These are phyloP conservation scores for Craterocephalus amniculus DNA, from an alignment of 2,797 vertebrate genomes.

Conservation along the genomic window DNA sequence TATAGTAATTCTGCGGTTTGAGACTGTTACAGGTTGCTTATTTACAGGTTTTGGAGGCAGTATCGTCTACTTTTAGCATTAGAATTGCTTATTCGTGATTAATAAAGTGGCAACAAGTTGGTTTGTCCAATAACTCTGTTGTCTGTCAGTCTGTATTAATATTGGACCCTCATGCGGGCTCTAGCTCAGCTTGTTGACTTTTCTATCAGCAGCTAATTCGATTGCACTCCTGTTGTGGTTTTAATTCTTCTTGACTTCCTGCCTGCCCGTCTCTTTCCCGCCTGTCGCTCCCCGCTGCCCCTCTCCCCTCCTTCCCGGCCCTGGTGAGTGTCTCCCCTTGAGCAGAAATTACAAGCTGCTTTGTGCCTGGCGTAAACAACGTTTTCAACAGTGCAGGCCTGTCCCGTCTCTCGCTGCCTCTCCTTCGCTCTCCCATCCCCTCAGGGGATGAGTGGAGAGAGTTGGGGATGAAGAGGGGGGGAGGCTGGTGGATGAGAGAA, in stretches of 20 bases:
- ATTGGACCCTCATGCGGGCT: conserved; percentile 9
- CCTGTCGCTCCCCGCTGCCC: conserved; percentile 23
- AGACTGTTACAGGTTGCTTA: neutral
- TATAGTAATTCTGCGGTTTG: too few species aligned
- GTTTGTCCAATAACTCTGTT: conserved; percentile 7
- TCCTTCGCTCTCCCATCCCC: conserved; percentile 50
- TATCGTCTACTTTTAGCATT: neutral
- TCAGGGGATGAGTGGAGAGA: conserved; percentile 51
- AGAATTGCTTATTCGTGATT: neutral
- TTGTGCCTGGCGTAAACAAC: conserved; percentile 78
- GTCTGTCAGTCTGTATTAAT: conserved; percentile 7
- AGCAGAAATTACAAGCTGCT: conserved; percentile 80
- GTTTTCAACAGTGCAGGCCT: conserved; percentile 76
- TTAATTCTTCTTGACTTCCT: conserved; percentile 66
- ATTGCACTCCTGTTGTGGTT: conserved; percentile 58
- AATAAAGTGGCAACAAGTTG: neutral
- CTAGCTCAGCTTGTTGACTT: conserved; percentile 43
- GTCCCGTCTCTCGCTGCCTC: conserved; percentile 66
- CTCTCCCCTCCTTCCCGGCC: conserved; percentile 44
- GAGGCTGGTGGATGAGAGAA: conserved; percentile 54
- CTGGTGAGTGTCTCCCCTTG: conserved; percentile 67
- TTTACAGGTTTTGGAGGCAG: neutral
- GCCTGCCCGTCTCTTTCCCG: conserved; percentile 33
- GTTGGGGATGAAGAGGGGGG: conserved; percentile 34
- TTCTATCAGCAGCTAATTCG: conserved; percentile 53